A percentile compares a stretch with the other conserved stretches of the same genome.
Evolutionary conservation across 37 sponge, comb jelly and placozoan genomes (phyloP).

Genomic region (Ianthella basta): DNA sequence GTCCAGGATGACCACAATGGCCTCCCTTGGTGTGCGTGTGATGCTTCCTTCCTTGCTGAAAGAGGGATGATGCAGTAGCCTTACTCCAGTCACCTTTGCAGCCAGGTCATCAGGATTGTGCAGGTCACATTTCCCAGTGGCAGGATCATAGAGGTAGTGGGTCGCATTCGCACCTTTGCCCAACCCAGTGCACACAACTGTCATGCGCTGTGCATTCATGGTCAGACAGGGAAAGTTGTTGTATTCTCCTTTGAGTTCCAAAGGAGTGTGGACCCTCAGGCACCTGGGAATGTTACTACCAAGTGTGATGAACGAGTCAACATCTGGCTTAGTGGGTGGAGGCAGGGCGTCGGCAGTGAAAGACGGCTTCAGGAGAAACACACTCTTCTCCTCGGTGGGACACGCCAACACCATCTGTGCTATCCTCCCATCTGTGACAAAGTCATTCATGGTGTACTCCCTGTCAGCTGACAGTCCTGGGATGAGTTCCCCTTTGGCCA

Average conservation of each 20-base stretch:
- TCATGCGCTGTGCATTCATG: background rate
- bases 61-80: background rate
- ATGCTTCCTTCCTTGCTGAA: slow-evolving; percentile 21
- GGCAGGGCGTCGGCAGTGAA: too few species aligned
- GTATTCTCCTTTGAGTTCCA: too few species aligned
- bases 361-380: too few species aligned
- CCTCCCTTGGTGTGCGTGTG: slow-evolving; percentile 43
- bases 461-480: slow-evolving; percentile 31
- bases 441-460: background rate
- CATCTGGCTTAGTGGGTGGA: too few species aligned
- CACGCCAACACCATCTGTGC: slow-evolving; percentile 21
- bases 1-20: slow-evolving; percentile 46
- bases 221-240: background rate
- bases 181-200: slow-evolving; percentile 4
- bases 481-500: slow-evolving; percentile 3
- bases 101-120: background rate
- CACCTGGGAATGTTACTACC: too few species aligned
- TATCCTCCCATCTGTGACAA: background rate
- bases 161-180: background rate
- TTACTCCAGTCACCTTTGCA: too few species aligned
- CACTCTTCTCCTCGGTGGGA: background rate
- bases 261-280: too few species aligned
- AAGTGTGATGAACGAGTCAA: too few species aligned
- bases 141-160: slow-evolving; percentile 18
- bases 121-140: background rate